phyloP scores from a whole-genome alignment of 37 sponge, comb jelly and placozoan species.

The Crambe crambe region DNA sequence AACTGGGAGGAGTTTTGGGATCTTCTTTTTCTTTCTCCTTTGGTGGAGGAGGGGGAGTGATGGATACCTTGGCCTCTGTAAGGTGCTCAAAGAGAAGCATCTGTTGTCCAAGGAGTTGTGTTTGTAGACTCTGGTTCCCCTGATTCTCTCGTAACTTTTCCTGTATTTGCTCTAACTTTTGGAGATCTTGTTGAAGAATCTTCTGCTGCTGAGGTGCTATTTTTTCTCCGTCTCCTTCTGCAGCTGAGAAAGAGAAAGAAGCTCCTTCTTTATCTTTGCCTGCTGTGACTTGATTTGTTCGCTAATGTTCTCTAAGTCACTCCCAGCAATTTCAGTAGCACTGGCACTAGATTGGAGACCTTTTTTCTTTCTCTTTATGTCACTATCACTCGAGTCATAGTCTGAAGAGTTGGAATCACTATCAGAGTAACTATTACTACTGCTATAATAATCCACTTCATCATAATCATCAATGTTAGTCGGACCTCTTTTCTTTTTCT shows the following conservation, averaged over 20 bases:
- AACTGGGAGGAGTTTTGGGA: background rate
- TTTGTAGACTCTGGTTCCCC: constrained; percentile 37
- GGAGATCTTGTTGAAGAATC: constrained; percentile 60
- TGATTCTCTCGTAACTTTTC: constrained; percentile 28
- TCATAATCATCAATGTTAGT: constrained; percentile 69
- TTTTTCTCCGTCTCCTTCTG: constrained; percentile 53
- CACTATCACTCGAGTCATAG: constrained; percentile 30
- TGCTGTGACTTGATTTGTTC: constrained; percentile 62
- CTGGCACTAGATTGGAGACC: constrained; percentile 5
- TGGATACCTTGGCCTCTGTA: constrained; percentile 34
- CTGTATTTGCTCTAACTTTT: constrained; percentile 61
- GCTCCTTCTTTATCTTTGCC: constrained; percentile 60
- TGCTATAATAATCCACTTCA: constrained; percentile 11
- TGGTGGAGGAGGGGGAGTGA: background rate
- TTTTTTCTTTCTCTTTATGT: constrained; percentile 14
- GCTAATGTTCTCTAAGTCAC: constrained; percentile 21
- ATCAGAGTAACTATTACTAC: background rate
- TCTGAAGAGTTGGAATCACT: background rate
- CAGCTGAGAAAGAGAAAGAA: constrained; percentile 28
- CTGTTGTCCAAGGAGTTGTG: constrained; percentile 66
- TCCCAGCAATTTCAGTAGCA: constrained; percentile 39
- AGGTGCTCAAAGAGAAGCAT: constrained; percentile 67
- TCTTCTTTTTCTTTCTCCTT: background rate
- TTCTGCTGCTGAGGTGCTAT: constrained; percentile 54
- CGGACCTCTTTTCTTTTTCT: constrained; percentile 12